Percentiles rank a stretch among this genome's conserved stretches.
These are phyloP conservation scores for Melanerpes aurifrons DNA, from an alignment of 2,113 vertebrate genomes.

Conservation along the genomic window DNA sequence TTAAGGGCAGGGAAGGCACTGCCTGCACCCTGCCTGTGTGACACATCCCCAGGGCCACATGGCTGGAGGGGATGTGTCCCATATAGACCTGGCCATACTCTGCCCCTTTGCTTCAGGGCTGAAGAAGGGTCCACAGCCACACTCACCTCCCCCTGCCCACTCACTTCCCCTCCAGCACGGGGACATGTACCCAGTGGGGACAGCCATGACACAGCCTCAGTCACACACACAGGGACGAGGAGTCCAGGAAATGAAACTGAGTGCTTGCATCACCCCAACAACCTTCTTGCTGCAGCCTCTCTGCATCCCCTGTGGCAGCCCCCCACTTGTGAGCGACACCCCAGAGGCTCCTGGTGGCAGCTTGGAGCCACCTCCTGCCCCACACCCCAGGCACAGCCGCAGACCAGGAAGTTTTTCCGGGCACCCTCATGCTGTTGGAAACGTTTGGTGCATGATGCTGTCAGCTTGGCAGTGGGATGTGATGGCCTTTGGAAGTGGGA, in stretches of 20 bases:
- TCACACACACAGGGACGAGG: rapidly evolving
- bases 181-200: rapidly evolving
- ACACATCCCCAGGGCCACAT: not conserved
- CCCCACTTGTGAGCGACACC: rapidly evolving
- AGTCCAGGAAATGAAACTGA: rapidly evolving
- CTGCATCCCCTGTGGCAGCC: rapidly evolving
- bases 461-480: not conserved
- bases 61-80: not conserved
- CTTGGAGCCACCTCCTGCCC: not conserved
- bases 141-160: not conserved
- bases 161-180: rapidly evolving
- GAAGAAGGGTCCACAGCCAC: not conserved
- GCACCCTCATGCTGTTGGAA: rapidly evolving
- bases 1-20: not conserved
- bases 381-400: rapidly evolving
- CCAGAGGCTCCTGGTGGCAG: rapidly evolving
- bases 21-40: not conserved
- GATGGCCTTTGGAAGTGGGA: not conserved
- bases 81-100: not conserved
- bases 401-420: not conserved
- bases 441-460: not conserved
- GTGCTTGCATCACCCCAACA: not conserved
- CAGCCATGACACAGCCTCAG: not conserved
- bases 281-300: not conserved
- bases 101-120: not conserved